Percentiles rank a stretch among this genome's conserved stretches.
phyloP scores from a whole-genome alignment of 2,113 vertebrate genomes.

The Lophura nycthemera region DNA sequence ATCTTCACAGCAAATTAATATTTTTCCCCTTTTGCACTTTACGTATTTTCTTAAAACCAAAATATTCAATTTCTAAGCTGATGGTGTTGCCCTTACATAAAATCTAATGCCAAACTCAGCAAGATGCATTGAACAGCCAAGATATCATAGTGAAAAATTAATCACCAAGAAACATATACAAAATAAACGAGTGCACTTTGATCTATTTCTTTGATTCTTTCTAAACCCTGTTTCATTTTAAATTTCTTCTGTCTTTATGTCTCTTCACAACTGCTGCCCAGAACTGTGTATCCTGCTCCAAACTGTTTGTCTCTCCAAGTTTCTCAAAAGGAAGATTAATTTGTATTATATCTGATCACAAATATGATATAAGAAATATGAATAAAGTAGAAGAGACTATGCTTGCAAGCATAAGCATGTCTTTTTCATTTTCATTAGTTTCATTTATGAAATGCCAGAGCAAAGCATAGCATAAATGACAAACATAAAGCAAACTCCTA shows the following conservation, averaged over 20 bases:
- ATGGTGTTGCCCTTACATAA: background rate
- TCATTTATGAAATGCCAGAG: background rate
- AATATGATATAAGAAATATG: background rate
- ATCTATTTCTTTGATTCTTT: background rate
- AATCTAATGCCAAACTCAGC: background rate
- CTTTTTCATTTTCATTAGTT: background rate
- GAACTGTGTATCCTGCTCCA: background rate
- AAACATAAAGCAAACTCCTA: background rate
- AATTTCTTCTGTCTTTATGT: background rate
- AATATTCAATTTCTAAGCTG: background rate
- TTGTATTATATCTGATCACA: background rate
- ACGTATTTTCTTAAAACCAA: background rate
- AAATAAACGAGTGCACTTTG: background rate
- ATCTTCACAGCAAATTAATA: background rate
- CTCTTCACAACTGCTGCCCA: background rate
- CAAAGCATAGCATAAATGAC: background rate
- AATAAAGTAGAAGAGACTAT: background rate
- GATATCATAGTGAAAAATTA: background rate
- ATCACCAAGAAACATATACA: background rate
- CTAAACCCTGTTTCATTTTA: background rate
- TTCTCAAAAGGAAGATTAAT: background rate
- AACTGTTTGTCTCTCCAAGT: background rate
- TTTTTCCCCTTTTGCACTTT: background rate
- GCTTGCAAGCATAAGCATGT: accelerated
- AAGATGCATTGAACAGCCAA: background rate